These are phyloP conservation scores for Daubentonia madagascariensis DNA, from an alignment of 2,113 vertebrate genomes.

Conservation along the genomic window DNA sequence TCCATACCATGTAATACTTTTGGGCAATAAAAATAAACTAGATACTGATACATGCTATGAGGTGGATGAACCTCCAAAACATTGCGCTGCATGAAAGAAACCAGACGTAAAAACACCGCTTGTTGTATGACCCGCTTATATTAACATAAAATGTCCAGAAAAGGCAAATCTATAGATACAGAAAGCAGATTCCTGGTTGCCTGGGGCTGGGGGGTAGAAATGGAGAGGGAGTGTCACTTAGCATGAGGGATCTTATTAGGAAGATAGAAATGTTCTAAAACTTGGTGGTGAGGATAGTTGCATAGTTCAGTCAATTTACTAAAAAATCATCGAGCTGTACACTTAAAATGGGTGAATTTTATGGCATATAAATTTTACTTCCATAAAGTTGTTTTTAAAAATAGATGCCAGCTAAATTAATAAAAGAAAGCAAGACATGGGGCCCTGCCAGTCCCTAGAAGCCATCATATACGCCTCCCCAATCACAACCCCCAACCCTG, in stretches of 20 bases:
- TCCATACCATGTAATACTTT: neutral
- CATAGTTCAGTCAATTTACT: neutral
- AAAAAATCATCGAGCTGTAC: neutral
- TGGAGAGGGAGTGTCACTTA: neutral
- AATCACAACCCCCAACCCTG: neutral
- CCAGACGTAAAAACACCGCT: neutral
- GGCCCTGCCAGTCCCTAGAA: neutral
- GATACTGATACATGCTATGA: accelerated
- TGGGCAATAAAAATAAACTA: neutral
- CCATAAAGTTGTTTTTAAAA: neutral
- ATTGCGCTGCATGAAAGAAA: neutral
- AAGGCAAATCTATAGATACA: neutral
- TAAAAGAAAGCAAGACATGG: neutral
- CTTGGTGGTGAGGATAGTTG: neutral
- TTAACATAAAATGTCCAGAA: neutral
- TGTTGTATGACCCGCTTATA: neutral
- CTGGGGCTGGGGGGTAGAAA: neutral
- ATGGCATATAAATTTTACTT: neutral
- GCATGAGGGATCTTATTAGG: neutral
- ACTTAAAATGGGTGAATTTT: neutral
- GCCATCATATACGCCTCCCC: neutral
- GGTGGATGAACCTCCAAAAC: neutral
- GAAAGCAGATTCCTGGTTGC: neutral
- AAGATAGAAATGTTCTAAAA: neutral
- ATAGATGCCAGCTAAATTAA: neutral